A percentile compares a stretch with the other conserved stretches of the same genome.
These are phyloP conservation scores for Neomonachus schauinslandi DNA, from an alignment of 2,113 vertebrate species.

Conservation along the genomic window DNA sequence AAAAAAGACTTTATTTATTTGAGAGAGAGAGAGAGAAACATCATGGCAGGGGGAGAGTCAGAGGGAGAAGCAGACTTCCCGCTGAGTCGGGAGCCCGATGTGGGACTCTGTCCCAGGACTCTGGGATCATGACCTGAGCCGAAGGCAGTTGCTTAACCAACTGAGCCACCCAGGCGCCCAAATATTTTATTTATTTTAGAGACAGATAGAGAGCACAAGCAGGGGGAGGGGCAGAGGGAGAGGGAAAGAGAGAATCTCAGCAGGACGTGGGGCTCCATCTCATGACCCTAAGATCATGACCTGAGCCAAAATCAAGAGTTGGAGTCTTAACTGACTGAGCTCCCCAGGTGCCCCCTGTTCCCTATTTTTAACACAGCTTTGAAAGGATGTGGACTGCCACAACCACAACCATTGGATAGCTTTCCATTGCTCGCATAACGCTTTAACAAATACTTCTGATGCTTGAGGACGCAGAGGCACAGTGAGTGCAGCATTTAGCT, in stretches of 20 bases:
- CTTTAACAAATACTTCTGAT: neutral
- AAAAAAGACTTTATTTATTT: neutral
- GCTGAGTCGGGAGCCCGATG: too few relatives aligned
- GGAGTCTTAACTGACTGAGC: neutral
- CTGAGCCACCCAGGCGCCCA: too few relatives aligned
- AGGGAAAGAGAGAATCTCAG: neutral
- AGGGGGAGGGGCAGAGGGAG: neutral
- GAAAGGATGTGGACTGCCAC: neutral
- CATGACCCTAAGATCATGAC: neutral
- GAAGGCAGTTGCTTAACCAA: too few relatives aligned
- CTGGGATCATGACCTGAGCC: too few relatives aligned
- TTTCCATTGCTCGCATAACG: fast-evolving
- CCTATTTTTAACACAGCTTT: neutral
- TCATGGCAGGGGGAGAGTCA: neutral
- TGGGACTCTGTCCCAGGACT: too few relatives aligned
- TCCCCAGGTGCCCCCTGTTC: neutral
- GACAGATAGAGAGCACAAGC: neutral
- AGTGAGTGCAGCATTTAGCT: neutral
- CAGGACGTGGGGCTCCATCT: neutral
- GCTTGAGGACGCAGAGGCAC: neutral
- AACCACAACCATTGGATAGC: too few relatives aligned
- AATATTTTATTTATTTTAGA: neutral
- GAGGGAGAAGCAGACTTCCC: neutral
- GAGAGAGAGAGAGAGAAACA: neutral
- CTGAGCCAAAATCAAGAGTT: neutral